These are phyloP conservation scores for Neopipo cinnamomea DNA, from an alignment of 2,113 vertebrate species.

Conservation along the genomic window DNA sequence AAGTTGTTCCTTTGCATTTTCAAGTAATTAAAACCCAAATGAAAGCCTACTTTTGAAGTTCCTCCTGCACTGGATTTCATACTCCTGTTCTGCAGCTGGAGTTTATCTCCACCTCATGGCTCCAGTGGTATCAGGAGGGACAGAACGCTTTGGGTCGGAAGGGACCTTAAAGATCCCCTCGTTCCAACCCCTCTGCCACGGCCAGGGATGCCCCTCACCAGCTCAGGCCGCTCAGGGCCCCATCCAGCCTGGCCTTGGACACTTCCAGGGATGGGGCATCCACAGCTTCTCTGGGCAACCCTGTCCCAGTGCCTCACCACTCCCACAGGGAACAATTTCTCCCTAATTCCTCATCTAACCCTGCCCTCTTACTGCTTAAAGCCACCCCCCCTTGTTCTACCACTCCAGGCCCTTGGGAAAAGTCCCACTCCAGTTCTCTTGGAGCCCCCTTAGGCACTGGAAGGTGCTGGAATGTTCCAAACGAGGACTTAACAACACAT, in stretches of 20 bases:
- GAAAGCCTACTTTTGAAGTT: not conserved
- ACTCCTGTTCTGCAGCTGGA: not conserved
- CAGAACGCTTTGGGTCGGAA: not conserved
- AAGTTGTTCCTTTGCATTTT: not conserved
- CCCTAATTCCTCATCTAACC: not conserved
- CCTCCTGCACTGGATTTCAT: not conserved
- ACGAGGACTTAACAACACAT: no score
- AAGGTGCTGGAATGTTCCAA: no score
- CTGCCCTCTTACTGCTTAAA: not conserved
- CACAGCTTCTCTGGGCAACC: not conserved
- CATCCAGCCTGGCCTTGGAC: not conserved
- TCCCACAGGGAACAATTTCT: not conserved
- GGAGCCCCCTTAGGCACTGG: not conserved
- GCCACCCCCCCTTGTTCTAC: not conserved
- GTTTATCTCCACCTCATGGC: no score
- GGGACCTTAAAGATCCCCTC: not conserved
- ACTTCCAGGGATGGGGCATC: not conserved
- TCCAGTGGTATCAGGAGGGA: not conserved
- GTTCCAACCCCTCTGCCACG: not conserved
- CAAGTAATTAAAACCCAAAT: not conserved
- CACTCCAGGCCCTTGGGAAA: not conserved
- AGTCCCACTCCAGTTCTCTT: not conserved
- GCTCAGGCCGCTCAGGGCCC: not conserved
- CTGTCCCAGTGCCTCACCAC: not conserved
- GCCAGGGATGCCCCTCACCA: not conserved